Percentiles rank a stretch among this genome's conserved stretches.
phyloP scores from a whole-genome alignment of 2,113 vertebrate species.

The Carettochelys insculpta region DNA sequence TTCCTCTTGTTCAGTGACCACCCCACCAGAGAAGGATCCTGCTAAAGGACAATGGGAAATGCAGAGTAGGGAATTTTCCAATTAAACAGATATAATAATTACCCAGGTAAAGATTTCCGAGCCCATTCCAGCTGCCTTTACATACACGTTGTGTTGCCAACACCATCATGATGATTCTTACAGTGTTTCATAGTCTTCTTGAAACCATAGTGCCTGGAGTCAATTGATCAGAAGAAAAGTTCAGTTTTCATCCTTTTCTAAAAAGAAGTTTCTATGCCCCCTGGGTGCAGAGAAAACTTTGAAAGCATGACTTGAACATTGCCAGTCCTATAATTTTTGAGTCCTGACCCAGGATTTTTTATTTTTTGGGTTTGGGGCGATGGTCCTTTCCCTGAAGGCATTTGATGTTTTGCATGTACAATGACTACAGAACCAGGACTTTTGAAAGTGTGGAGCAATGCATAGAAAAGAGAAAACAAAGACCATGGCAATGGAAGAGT shows the following conservation, averaged over 20 bases:
- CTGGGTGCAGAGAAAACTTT: conserved; percentile 35
- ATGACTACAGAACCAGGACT: not conserved
- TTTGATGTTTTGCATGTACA: not conserved
- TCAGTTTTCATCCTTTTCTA: not conserved
- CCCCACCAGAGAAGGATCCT: not conserved
- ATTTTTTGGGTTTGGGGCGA: not conserved
- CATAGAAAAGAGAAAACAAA: not conserved
- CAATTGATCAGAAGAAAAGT: conserved; percentile 13
- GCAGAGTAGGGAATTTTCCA: not conserved
- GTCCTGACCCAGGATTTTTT: not conserved
- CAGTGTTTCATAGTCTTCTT: conserved; percentile 51
- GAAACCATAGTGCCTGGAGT: conserved; percentile 53
- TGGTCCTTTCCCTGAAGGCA: not conserved
- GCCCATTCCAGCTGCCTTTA: conserved; percentile 43
- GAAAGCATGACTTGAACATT: conserved; percentile 22
- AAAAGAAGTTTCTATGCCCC: not conserved
- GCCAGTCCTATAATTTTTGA: not conserved
- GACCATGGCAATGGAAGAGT: not conserved
- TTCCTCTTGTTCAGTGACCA: not conserved
- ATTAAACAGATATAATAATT: not conserved
- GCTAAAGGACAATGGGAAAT: conserved; percentile 41
- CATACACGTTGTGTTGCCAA: conserved; percentile 55
- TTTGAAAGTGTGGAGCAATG: not conserved
- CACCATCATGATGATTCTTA: conserved; percentile 53
- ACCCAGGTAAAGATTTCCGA: conserved; percentile 33